Evolutionary conservation across 2,888 invertebrate species (phyloP).

Genomic region (Philhelius pedissequus): DNA sequence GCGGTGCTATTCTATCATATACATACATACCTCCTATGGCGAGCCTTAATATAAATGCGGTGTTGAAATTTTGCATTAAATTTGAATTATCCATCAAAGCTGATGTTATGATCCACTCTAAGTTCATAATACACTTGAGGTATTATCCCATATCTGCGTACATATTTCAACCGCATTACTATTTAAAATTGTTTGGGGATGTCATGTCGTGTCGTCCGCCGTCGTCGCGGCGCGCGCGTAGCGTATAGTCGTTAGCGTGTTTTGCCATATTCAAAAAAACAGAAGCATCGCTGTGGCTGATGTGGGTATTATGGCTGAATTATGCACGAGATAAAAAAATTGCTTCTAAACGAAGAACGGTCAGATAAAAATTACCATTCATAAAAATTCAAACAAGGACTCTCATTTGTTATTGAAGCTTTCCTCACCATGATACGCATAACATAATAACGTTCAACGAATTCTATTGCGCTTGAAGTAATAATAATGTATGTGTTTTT

Average conservation of each 20-base stretch:
- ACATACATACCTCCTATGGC: too few species aligned
- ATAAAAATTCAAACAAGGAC: slow-evolving; percentile 7
- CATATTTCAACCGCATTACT: neutral
- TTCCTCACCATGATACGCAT: neutral
- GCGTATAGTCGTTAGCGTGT: neutral
- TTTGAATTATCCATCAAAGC: slow-evolving; percentile 4
- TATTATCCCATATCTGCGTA: neutral
- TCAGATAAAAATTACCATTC: slow-evolving; percentile 24
- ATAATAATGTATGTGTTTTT: neutral
- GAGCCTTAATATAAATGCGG: neutral
- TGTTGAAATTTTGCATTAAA: slow-evolving; percentile 9
- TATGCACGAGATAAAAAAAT: slow-evolving; percentile 1
- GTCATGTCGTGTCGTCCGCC: neutral
- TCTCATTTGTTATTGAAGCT: slow-evolving; percentile 13
- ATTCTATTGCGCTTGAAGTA: neutral
- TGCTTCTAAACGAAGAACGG: slow-evolving; percentile 4
- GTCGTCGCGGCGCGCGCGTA: too few species aligned
- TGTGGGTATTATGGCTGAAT: neutral
- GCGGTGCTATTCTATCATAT: neutral
- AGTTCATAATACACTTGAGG: slow-evolving; percentile 27
- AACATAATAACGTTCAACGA: neutral
- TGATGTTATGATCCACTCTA: slow-evolving; percentile 12
- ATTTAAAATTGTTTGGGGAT: neutral
- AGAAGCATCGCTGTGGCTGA: neutral
- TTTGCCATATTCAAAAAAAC: neutral